phyloP scores from a whole-genome alignment of 2,888 invertebrate genomes.

The Andrena minutula region DNA sequence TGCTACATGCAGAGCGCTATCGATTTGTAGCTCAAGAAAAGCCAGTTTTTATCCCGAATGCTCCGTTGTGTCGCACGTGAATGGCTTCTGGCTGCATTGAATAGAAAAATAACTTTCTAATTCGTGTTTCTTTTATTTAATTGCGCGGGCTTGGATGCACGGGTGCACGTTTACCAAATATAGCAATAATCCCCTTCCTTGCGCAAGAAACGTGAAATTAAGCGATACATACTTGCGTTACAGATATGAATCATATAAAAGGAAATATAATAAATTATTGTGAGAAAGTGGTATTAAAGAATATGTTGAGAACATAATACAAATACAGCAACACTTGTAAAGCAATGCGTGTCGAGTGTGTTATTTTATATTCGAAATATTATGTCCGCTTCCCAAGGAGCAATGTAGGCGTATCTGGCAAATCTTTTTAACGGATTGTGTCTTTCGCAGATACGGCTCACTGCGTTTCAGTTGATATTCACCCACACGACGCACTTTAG shows the following conservation, averaged over 20 bases:
- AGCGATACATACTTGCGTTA: no score
- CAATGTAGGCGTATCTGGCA: slow-evolving; percentile 12
- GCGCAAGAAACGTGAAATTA: no score
- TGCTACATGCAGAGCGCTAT: neutral
- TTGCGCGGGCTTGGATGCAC: neutral
- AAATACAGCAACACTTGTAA: neutral
- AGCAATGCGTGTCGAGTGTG: neutral
- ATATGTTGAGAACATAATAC: no score
- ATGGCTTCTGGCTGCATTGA: neutral
- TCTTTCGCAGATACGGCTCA: slow-evolving; percentile 16
- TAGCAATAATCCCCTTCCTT: no score
- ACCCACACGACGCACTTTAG: neutral
- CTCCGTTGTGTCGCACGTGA: neutral
- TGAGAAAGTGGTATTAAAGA: no score
- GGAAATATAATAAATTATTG: no score
- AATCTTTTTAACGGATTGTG: slow-evolving; percentile 14
- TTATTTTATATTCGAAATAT: neutral
- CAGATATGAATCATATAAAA: no score
- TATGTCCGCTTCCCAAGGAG: slow-evolving; percentile 9
- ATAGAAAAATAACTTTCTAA: slow-evolving; percentile 9
- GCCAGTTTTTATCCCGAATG: neutral
- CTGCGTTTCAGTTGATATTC: neutral
- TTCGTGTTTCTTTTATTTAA: neutral
- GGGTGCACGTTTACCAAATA: neutral
- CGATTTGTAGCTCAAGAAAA: neutral